A percentile compares a stretch with the other conserved stretches of the same genome.
These are phyloP conservation scores for Colistium nudipinnis DNA, from an alignment of 2,113 vertebrate species.

Conservation along the genomic window DNA sequence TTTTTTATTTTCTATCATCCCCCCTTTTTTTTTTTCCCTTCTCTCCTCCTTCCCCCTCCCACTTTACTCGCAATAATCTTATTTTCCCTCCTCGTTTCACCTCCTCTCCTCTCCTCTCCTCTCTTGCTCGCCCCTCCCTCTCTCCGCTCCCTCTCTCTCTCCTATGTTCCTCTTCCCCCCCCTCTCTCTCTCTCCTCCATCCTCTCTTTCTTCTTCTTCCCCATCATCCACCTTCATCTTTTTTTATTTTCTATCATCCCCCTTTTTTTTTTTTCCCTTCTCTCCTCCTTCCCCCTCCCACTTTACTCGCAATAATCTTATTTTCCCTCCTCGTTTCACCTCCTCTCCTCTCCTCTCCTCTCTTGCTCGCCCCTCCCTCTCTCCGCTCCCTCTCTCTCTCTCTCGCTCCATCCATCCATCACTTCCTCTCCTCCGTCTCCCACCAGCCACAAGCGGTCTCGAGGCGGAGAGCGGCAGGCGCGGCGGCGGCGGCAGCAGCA, in stretches of 20 bases:
- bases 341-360: constrained; percentile 6
- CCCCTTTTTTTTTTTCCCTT: constrained; percentile 1
- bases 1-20: not conserved
- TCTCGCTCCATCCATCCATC: constrained; percentile 36
- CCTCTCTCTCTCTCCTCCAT: not conserved
- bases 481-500: constrained; percentile 54
- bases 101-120: constrained; percentile 11
- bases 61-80: constrained; percentile 46
- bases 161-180: not conserved
- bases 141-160: constrained; percentile 40
- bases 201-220: constrained; percentile 1
- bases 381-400: constrained; percentile 61
- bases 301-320: constrained; percentile 48
- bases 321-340: constrained; percentile 38
- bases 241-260: not conserved
- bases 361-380: constrained; percentile 49
- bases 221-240: not conserved
- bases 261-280: constrained; percentile 3
- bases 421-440: constrained; percentile 27
- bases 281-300: constrained; percentile 9
- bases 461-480: constrained; percentile 73
- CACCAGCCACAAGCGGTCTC: constrained; percentile 68
- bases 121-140: constrained; percentile 49
- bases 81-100: constrained; percentile 36
- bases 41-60: constrained; percentile 10